A percentile compares a stretch with the other conserved stretches of the same genome.
These are phyloP conservation scores for Alaudala cheleensis DNA, from an alignment of 2,113 vertebrate species.

Conservation along the genomic window DNA sequence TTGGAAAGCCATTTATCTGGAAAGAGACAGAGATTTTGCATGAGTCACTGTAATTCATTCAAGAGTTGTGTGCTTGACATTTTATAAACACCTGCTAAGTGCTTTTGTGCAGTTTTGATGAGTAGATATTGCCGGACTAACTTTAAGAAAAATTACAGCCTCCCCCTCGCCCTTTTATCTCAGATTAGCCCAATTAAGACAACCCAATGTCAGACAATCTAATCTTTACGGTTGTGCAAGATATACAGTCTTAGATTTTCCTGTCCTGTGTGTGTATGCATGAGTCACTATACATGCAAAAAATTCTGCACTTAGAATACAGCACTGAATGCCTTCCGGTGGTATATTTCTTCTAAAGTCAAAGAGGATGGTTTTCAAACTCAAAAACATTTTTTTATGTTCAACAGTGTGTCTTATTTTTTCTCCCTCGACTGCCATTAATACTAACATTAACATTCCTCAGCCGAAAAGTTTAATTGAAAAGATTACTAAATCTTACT, in stretches of 20 bases:
- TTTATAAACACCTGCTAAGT: fast-evolving
- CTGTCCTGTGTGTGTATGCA: fast-evolving
- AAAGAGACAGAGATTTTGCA: neutral
- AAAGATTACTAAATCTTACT: neutral
- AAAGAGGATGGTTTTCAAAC: neutral
- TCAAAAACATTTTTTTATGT: neutral
- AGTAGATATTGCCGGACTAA: neutral
- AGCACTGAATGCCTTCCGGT: neutral
- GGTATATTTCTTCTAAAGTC: neutral
- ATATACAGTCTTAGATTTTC: neutral
- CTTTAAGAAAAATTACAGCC: neutral
- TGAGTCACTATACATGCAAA: neutral
- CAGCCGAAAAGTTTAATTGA: neutral
- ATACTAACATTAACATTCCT: neutral
- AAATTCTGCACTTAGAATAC: neutral
- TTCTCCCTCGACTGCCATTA: neutral
- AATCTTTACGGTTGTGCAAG: neutral
- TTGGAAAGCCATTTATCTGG: neutral
- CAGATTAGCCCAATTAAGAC: neutral
- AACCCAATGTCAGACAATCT: fast-evolving
- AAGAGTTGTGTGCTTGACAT: neutral
- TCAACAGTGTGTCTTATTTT: neutral
- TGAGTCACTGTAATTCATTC: fast-evolving
- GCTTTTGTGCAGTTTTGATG: neutral
- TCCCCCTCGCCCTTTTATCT: neutral